Percentiles rank a stretch among this genome's conserved stretches.
These are phyloP conservation scores for Trachelus stipa DNA, from an alignment of 2,888 invertebrate genomes.

Conservation along the genomic window DNA sequence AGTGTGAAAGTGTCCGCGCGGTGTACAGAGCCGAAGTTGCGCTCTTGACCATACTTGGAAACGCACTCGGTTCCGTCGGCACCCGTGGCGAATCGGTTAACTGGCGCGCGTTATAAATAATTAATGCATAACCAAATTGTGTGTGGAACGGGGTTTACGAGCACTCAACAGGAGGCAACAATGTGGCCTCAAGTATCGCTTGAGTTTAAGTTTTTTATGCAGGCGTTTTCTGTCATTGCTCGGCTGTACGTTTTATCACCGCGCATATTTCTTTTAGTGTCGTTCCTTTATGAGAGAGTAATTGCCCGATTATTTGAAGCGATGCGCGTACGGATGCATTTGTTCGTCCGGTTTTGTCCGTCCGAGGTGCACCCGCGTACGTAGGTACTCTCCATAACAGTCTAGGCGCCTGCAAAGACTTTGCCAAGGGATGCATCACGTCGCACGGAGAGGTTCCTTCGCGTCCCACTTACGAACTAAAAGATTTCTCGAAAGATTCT, in stretches of 20 bases:
- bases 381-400: background rate
- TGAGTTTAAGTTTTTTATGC: background rate
- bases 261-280: constrained; percentile 43
- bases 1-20: no score
- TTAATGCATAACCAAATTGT: constrained; percentile 53
- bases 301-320: constrained; percentile 53
- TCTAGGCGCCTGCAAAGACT: background rate
- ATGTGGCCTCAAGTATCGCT: background rate
- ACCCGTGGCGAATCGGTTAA: constrained; percentile 32
- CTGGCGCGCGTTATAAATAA: constrained; percentile 54
- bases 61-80: no score
- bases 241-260: constrained; percentile 45
- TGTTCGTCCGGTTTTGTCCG: background rate
- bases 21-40: no score
- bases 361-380: background rate
- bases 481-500: no score
- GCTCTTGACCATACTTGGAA: no score
- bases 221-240: constrained; percentile 12
- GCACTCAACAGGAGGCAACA: constrained; percentile 2
- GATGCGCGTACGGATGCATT: background rate
- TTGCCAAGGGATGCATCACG: background rate
- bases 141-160: constrained; percentile 17
- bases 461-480: no score
- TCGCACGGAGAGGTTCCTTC: background rate
- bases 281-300: constrained; percentile 55